Base-by-base conservation (phyloP, 2,888 invertebrate genomes). In the Aplocera efformata region DNA sequence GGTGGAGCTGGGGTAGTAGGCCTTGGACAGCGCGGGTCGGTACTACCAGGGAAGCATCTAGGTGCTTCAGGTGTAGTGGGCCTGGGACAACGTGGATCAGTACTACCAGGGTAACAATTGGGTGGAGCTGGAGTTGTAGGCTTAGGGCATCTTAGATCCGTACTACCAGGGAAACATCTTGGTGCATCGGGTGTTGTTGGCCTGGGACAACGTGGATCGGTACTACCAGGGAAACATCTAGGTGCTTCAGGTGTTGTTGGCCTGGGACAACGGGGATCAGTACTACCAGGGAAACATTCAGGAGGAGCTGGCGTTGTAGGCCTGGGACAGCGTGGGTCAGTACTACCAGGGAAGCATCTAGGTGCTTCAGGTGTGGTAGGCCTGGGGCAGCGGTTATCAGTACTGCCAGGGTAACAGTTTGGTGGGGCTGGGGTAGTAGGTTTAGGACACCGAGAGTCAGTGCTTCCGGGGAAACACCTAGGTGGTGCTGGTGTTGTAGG, bases 301-400 rank as follows among this genome's bases (percentile, higher is more conserved):
- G 59, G 59, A 10, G 65, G 50, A 25, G 47, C 54, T 0, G 69
- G 71, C 13, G 79, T 50, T 53, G 61, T 43, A 53, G 75, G 60
- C 71, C 72, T 10, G 21, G 60, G 42, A 63, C 70, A 42, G 46
- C 74, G 29, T 39, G 72, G 66, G 47, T 77, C 76, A 0, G 51
- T 56, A 3, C 60, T 65, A 34, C 77, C 76, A n/a, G 78, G 79
- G 58, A 69, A 75, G 46, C 76, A 73, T 39, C 53, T 53, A 3
- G 57, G 61, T 10, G 58, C 52, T 3, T 54, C 55, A 1, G 63
- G 57, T 7, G 50, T 53, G 0, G 53, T 50, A 0, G 54, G 30
- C 32, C 20, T 48, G 6, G 59, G 64, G 33, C 70, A 72, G 5
- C 69, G 24, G 0, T 66, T 62, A 44, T 81, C 75, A 0, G 37